phyloP scores from a whole-genome alignment of 2,888 invertebrate genomes.

The Drosophila tripunctata region DNA sequence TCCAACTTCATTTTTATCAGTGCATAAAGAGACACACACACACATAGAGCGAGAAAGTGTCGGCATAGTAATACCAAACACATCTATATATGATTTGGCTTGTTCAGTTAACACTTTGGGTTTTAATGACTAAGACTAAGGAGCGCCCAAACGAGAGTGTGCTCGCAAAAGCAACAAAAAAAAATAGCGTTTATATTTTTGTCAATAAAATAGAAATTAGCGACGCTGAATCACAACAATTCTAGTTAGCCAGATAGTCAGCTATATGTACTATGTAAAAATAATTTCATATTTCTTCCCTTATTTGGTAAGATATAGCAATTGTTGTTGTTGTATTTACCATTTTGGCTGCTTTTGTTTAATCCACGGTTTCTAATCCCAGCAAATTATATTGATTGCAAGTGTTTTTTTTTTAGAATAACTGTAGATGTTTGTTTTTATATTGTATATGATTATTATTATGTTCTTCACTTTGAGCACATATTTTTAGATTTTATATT shows the following conservation, averaged over 20 bases:
- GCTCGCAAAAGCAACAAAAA: constrained; percentile 26
- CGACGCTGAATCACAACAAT: constrained; percentile 73
- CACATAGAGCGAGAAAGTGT: not conserved
- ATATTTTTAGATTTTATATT: constrained; percentile 57
- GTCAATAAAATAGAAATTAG: constrained; percentile 78
- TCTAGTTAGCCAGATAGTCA: constrained; percentile 33
- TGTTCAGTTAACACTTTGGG: constrained; percentile 61
- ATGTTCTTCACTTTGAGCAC: constrained; percentile 56
- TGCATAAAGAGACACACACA: constrained; percentile 14
- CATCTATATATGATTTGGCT: constrained; percentile 35
- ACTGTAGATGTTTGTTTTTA: constrained; percentile 22
- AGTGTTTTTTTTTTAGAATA: constrained; percentile 39
- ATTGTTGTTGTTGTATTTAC: constrained; percentile 52
- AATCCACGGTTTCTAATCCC: constrained; percentile 53
- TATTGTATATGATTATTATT: constrained; percentile 18
- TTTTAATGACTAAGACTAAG: constrained; percentile 79
- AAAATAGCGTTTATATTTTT: constrained; percentile 36
- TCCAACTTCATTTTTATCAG: not conserved
- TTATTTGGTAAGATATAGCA: not conserved
- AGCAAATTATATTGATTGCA: constrained; percentile 26
- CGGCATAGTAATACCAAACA: constrained; percentile 3
- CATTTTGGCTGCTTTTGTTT: constrained; percentile 63
- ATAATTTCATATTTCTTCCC: not conserved
- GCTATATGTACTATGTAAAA: constrained; percentile 4
- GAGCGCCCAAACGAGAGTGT: constrained; percentile 66